A percentile compares a stretch with the other conserved stretches of the same genome.
These are phyloP conservation scores for Kobus ellipsiprymnus DNA, from an alignment of 2,113 vertebrate genomes.

Conservation along the genomic window DNA sequence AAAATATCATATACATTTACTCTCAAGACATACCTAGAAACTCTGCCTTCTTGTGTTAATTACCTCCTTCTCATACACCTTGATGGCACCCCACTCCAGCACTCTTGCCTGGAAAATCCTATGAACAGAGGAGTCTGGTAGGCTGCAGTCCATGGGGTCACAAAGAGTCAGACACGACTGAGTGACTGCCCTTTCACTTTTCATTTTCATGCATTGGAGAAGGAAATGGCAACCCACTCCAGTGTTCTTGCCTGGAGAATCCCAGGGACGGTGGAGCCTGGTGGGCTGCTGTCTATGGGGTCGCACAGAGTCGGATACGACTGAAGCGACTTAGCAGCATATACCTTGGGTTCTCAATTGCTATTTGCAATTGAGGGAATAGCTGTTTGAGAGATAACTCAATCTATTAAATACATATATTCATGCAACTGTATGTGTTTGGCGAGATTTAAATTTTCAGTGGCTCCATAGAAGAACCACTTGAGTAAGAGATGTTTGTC, in stretches of 20 bases:
- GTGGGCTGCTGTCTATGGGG: too few species aligned
- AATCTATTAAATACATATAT: neutral
- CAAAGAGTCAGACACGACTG: too few species aligned
- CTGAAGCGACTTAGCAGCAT: neutral
- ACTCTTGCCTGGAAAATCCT: too few species aligned
- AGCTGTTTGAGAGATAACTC: neutral
- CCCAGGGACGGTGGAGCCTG: too few species aligned
- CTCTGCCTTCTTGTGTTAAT: conserved; percentile 45
- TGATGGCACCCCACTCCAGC: neutral
- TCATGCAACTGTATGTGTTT: neutral
- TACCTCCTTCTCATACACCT: conserved; percentile 24
- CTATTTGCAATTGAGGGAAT: neutral
- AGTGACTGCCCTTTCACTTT: too few species aligned
- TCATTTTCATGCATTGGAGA: too few species aligned
- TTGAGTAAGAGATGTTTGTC: neutral
- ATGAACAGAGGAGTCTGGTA: too few species aligned
- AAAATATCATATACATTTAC: conserved; percentile 14
- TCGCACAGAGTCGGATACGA: too few species aligned
- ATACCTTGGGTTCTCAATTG: neutral
- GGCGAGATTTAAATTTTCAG: neutral
- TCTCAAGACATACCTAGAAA: neutral
- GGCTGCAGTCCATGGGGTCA: too few species aligned
- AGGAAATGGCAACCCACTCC: too few species aligned
- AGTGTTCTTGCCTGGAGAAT: too few species aligned
- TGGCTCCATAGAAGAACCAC: neutral